Base-by-base conservation (phyloP, 2,113 vertebrate species). In the Mastomys natalensis region DNA sequence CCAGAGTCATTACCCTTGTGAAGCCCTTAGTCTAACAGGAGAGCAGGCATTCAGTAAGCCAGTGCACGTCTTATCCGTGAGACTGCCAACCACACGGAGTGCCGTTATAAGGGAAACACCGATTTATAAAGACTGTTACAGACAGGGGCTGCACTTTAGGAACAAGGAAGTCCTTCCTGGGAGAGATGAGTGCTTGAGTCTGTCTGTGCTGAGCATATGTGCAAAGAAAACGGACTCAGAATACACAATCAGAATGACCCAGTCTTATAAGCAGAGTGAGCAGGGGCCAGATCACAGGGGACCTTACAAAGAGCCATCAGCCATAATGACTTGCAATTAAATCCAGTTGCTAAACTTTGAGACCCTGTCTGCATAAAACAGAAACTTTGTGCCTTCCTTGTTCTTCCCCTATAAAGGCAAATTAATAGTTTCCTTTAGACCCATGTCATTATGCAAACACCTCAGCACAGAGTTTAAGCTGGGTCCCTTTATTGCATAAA, bases 381-480 rank as follows among this genome's bases (percentile, higher is more conserved):
- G 51, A 90, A 77, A 40, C 72, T 26, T 3, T 90, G 21, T 3
- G 16, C 6, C 21, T 55, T 95, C 40, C 19, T 90, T 85, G 45
- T 21, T 73, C n/a, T 90, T 95, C 85, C 86, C 10, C 45, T 37
- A 16, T 95, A 26, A 48, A 43, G 68, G 17, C 29, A 89, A 87
- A 58, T 45, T n/a, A 80, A 68, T 92, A 13, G 45, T 94, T 91
- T 91, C 40, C 53, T 89, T 76, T n/a, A 55, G 43, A 1, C 80
- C 86, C 0, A n/a, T 68, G 53, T 92, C 72, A 95, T 78, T 92
- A 88, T 84, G 87, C 37, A 62, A 97, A 95, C 6, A 43, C 45
- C 29, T 90, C 21, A 88, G 29, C 40, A 26, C 8, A 34, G 45
- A 77, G 87, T 97, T 90, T 89, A 94, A 80, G n/a, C 60, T 70